Conservation (phyloP, 2,888 invertebrate genomes). For the Nemapogon koenigi region DNA sequence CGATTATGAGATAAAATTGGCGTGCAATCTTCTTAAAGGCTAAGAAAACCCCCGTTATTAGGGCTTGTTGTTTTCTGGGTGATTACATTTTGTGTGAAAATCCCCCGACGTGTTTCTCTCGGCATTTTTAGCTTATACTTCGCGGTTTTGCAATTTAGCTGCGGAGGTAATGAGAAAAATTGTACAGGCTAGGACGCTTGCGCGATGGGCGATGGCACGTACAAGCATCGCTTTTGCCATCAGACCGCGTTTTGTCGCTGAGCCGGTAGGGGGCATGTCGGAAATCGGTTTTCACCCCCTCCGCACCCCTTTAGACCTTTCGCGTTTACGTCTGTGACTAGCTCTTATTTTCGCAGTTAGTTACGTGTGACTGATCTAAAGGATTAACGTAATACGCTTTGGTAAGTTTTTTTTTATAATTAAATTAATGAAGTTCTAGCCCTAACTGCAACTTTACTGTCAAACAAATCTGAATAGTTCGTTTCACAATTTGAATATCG, state of each 20-base stretch:
- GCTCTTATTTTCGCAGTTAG: too few relatives aligned
- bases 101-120: slow-evolving; percentile 22
- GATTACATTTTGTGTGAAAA: slow-evolving; percentile 43
- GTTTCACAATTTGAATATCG: too few relatives aligned
- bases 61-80: slow-evolving; percentile 38
- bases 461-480: too few relatives aligned
- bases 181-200: too few relatives aligned
- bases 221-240: neutral
- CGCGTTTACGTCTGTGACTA: neutral
- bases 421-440: too few relatives aligned
- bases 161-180: slow-evolving; percentile 50
- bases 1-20: slow-evolving; percentile 39
- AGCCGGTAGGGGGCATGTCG: too few relatives aligned
- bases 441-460: too few relatives aligned
- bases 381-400: too few relatives aligned
- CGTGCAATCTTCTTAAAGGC: slow-evolving; percentile 19
- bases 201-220: neutral
- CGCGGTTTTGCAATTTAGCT: slow-evolving; percentile 56
- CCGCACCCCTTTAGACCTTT: neutral
- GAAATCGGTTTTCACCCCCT: neutral
- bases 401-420: too few relatives aligned
- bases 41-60: slow-evolving; percentile 29
- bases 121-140: slow-evolving; percentile 27
- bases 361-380: too few relatives aligned
- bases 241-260: too few relatives aligned